phyloP scores from a whole-genome alignment of 2,797 vertebrate species.

The Sardinella longiceps region DNA sequence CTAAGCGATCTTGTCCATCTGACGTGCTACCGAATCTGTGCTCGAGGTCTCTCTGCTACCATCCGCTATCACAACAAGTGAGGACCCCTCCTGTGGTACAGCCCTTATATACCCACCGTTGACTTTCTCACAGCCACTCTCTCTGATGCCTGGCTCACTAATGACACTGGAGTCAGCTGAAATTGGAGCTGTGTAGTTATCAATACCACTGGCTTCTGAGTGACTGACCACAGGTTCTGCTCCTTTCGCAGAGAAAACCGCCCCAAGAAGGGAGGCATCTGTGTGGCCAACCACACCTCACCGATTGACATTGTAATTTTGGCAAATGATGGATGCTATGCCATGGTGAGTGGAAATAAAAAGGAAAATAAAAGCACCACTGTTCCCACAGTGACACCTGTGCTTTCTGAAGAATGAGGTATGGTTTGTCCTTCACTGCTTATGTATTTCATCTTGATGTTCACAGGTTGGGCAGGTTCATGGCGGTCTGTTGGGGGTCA shows the following conservation, averaged over 20 bases:
- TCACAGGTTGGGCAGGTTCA: conserved; percentile 92
- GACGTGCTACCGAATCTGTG: conserved; percentile 91
- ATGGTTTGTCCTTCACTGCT: conserved; percentile 13
- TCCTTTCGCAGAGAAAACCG: conserved; percentile 82
- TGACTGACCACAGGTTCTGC: conserved; percentile 8
- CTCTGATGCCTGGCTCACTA: neutral
- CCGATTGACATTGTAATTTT: conserved; percentile 94
- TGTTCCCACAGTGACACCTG: neutral
- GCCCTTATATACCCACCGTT: neutral
- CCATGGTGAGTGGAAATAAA: conserved; percentile 83
- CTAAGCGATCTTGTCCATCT: conserved; percentile 91
- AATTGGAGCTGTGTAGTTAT: too few relatives aligned
- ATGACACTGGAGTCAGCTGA: neutral
- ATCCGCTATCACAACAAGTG: conserved; percentile 92
- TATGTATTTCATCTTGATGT: conserved; percentile 12
- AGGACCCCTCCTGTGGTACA: conserved; percentile 52
- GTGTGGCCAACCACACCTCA: conserved; percentile 95
- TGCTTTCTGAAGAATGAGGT: neutral
- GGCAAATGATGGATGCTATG: conserved; percentile 93
- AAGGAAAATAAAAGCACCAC: conserved; percentile 43
- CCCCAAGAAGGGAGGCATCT: conserved; percentile 93
- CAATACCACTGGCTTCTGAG: neutral
- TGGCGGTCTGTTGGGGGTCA: conserved; percentile 89
- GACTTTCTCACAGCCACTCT: neutral
- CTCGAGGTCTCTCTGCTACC: conserved; percentile 88